Evolutionary conservation across 1,140 invertebrate species (phyloP).

Genomic region (Microplitis demolitor): DNA sequence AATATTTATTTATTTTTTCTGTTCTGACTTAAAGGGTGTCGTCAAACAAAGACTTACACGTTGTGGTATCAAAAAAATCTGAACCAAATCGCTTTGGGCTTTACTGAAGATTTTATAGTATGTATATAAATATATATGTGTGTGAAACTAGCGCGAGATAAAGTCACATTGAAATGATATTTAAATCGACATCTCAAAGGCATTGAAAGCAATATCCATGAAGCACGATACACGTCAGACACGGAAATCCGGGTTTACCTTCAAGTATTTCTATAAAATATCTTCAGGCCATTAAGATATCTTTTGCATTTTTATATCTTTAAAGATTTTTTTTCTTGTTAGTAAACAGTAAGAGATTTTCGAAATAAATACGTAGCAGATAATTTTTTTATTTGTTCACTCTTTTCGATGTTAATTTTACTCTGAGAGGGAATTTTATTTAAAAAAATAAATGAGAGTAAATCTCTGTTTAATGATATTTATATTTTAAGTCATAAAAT

Average conservation of each 20-base stretch:
- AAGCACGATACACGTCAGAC: constrained; percentile 2
- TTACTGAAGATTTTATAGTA: no score
- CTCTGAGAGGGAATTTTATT: no score
- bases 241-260: not conserved
- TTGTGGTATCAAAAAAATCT: not conserved
- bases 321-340: no score
- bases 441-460: no score
- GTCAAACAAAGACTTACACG: no score
- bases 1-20: not conserved
- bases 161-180: constrained; percentile 19
- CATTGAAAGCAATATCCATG: not conserved
- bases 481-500: no score
- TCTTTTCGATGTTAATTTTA: no score
- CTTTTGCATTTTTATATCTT: not conserved
- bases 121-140: no score
- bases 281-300: not conserved
- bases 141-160: not conserved
- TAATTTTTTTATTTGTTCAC: no score
- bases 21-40: not conserved
- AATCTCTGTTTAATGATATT: no score
- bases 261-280: not conserved
- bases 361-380: no score
- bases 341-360: no score
- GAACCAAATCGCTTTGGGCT: not conserved
- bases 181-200: constrained; percentile 28